These are phyloP conservation scores for Graphium colonna DNA, from an alignment of 2,888 invertebrate genomes.

Conservation along the genomic window DNA sequence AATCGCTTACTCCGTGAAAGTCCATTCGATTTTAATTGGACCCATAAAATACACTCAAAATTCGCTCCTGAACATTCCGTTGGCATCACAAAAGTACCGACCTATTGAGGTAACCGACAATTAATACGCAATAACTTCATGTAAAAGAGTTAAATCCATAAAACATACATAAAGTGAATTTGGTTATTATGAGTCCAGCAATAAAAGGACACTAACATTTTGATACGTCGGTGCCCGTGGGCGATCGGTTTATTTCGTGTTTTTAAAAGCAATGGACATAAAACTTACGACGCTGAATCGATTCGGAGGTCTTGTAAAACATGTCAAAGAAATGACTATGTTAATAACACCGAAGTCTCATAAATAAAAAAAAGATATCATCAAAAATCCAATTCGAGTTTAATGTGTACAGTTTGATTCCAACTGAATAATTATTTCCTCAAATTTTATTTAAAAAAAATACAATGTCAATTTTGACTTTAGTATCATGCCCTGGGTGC, in stretches of 20 bases:
- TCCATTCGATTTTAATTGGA: constrained; percentile 7
- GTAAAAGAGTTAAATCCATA: constrained; percentile 16
- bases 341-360: too few species aligned
- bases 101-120: constrained; percentile 20
- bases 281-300: too few species aligned
- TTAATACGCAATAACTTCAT: constrained; percentile 33
- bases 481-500: too few species aligned
- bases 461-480: too few species aligned
- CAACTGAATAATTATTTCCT: too few species aligned
- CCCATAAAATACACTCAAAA: constrained; percentile 13
- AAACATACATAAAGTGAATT: constrained; percentile 31
- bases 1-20: constrained; percentile 2
- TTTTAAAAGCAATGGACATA: constrained; percentile 37
- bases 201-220: constrained; percentile 33
- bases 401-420: too few species aligned
- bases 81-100: constrained; percentile 1
- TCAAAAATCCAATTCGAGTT: too few species aligned
- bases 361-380: too few species aligned
- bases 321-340: constrained; percentile 40
- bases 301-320: constrained; percentile 48
- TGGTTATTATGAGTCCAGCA: constrained; percentile 30
- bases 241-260: constrained; percentile 36
- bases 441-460: too few species aligned
- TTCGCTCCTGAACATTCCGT: not conserved
- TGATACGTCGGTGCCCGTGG: constrained; percentile 47